A percentile compares a stretch with the other conserved stretches of the same genome.
phyloP scores from a whole-genome alignment of 2,113 vertebrate genomes.

The Mastomys natalensis region DNA sequence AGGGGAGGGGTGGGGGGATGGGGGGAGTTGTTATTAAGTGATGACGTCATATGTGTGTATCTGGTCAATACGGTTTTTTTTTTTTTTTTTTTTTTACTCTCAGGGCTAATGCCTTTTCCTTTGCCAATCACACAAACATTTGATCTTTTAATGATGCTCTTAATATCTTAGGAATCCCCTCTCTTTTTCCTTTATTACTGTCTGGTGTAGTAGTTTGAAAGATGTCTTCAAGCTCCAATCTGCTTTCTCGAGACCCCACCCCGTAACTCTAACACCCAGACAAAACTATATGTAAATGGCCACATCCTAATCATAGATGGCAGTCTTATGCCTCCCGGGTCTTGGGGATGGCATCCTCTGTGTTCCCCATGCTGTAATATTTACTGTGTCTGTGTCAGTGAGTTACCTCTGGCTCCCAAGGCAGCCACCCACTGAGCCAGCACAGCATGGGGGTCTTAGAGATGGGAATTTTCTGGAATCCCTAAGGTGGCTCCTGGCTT shows the following conservation, averaged over 20 bases:
- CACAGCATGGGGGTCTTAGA: not conserved
- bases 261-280: not conserved
- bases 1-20: too few relatives aligned
- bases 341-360: not conserved
- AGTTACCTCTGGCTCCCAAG: not conserved
- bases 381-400: not conserved
- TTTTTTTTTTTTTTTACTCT: not conserved
- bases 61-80: too few relatives aligned
- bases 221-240: not conserved
- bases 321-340: not conserved
- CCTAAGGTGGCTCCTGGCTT: not conserved
- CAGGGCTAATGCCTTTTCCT: not conserved
- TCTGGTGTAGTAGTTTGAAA: not conserved
- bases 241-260: not conserved
- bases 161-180: not conserved
- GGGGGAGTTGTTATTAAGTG: too few relatives aligned
- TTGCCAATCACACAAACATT: not conserved
- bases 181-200: not conserved
- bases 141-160: not conserved
- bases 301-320: not conserved
- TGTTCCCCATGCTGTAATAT: too few relatives aligned
- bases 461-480: not conserved
- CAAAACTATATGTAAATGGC: not conserved
- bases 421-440: not conserved
- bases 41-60: not conserved